These are phyloP conservation scores for Eurois occulta DNA, from an alignment of 2,888 invertebrate genomes.

Conservation along the genomic window DNA sequence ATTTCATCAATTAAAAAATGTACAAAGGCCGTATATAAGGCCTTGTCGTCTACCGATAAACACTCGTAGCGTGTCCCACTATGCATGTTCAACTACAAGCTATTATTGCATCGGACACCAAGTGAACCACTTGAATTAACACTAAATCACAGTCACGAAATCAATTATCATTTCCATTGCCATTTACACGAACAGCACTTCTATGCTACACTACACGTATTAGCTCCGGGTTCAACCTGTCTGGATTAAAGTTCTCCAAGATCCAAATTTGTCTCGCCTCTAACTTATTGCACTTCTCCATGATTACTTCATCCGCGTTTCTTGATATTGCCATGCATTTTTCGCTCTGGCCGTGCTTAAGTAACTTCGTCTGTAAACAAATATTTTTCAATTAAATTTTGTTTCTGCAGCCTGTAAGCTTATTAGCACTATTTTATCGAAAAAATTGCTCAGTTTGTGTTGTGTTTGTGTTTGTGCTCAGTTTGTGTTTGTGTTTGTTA, in stretches of 20 bases:
- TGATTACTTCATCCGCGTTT: conserved; percentile 94
- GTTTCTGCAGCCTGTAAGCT: background rate
- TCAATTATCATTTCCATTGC: conserved; percentile 64
- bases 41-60: conserved; percentile 60
- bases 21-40: conserved; percentile 62
- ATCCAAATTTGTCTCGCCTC: conserved; percentile 94
- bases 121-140: conserved; percentile 77
- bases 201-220: no score
- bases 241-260: conserved; percentile 95
- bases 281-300: conserved; percentile 94
- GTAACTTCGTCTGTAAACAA: conserved; percentile 90
- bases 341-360: conserved; percentile 97
- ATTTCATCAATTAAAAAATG: conserved; percentile 51
- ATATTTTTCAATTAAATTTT: background rate
- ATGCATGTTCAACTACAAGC: conserved; percentile 72
- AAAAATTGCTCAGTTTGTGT: background rate
- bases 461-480: no score
- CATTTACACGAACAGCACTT: conserved; percentile 86
- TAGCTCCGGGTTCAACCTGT: conserved; percentile 83
- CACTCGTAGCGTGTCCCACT: conserved; percentile 50
- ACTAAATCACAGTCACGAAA: conserved; percentile 75
- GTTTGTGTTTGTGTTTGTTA: no score
- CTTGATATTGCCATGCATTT: conserved; percentile 97
- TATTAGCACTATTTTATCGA: background rate
- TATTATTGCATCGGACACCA: conserved; percentile 84